Base-by-base conservation (phyloP, 2,113 vertebrate genomes). In the Mesitornis unicolor region DNA sequence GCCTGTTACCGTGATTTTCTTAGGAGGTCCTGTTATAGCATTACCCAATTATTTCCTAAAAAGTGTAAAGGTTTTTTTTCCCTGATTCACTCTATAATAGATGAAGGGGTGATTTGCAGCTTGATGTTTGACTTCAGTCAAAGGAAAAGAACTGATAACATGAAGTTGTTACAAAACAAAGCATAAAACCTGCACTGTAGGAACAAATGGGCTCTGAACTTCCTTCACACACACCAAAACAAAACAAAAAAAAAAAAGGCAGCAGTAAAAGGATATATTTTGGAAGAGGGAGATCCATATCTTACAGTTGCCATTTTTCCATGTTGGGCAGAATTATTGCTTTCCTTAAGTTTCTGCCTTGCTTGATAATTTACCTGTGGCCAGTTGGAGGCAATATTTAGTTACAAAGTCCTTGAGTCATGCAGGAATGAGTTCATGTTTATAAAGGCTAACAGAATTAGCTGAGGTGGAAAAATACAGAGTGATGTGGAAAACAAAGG, bases 11-110 rank as follows among this genome's bases (percentile, higher is more conserved):
- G 9, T 1, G 31, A 82, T 78, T 79, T 92, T 89, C 78, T 92
- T 77, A 79, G 76, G 93, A 94, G 93, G 94, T 68, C 59, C 67
- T 82, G 38, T 57, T 94, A 14, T 60, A 87, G 28, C 77, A 4
- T 50, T 83, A 92, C 78, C 71, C 90, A 95, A 65, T 96, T 97
- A 95, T 97, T 97, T 87, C 95, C 81, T 85, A 68, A 90, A 90
- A 92, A 51, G 60, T 75, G 40, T 85, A 74, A 95, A 93, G 83
- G 36, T 31, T 45, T 29, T 83, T 67, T 86, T 81, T 60, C 33
- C 64, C 89, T 84, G 83, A 36, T 76, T 97, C 61, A 88, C n/a
- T 5, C 16, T 78, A 31, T 11, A 94, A 51, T 36, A 80, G 67
- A 89, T 64, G 65, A 95, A 96, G 92, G 42, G 83, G 68, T 31